Evolutionary conservation across 2,888 invertebrate species (phyloP).

Genomic region (Lamproptera curius): DNA sequence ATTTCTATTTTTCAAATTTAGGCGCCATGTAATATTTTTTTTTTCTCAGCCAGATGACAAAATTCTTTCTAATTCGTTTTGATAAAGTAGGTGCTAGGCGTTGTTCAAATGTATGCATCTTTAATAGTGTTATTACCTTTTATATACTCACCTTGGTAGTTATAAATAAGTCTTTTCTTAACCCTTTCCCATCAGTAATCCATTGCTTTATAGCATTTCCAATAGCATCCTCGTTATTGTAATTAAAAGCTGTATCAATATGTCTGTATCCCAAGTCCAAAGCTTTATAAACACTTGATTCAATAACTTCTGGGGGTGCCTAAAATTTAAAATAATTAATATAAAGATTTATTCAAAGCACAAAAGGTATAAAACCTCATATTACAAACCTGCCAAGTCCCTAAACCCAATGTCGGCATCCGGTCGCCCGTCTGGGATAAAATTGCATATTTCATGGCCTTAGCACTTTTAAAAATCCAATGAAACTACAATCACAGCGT

Average conservation of each 20-base stretch:
- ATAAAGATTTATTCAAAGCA: background rate
- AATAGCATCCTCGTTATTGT: conserved; percentile 87
- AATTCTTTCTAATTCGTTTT: too few relatives aligned
- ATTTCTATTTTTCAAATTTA: too few relatives aligned
- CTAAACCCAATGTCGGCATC: conserved; percentile 85
- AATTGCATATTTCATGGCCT: conserved; percentile 63
- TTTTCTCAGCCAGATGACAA: too few relatives aligned
- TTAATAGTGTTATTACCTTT: too few relatives aligned
- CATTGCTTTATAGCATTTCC: conserved; percentile 83
- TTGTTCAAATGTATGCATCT: too few relatives aligned
- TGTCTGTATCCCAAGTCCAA: conserved; percentile 85
- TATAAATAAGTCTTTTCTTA: conserved; percentile 85
- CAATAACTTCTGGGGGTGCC: conserved; percentile 82
- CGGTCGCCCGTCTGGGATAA: conserved; percentile 68
- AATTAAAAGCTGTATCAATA: conserved; percentile 89
- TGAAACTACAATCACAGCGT: conserved; percentile 33
- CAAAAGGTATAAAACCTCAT: background rate
- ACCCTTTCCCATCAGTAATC: conserved; percentile 80
- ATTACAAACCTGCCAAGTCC: conserved; percentile 82
- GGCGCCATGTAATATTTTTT: too few relatives aligned
- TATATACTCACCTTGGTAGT: conserved; percentile 91
- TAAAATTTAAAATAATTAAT: conserved; percentile 35
- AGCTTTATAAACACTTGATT: conserved; percentile 80
- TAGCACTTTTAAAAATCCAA: conserved; percentile 39
- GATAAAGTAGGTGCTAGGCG: too few relatives aligned